Evolutionary conservation across 2,113 vertebrate genomes (phyloP).

Genomic region (Eudyptes chrysolophus): DNA sequence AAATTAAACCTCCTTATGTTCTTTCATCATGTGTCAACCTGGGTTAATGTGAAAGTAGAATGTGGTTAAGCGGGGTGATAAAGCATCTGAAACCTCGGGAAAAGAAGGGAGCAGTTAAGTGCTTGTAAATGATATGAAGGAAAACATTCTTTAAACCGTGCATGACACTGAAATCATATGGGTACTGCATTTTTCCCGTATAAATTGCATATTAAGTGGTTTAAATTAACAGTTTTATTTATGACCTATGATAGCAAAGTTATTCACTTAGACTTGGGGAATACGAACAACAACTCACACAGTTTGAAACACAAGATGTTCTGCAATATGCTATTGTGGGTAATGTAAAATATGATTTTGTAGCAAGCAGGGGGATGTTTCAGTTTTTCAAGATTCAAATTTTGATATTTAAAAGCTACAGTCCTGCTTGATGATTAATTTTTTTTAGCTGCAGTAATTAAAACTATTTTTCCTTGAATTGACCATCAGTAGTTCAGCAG

Average conservation of each 20-base stretch:
- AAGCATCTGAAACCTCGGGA: slow-evolving; percentile 51
- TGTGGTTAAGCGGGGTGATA: slow-evolving; percentile 69
- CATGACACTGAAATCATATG: background rate
- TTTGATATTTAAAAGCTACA: slow-evolving; percentile 47
- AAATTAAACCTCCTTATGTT: slow-evolving; percentile 76
- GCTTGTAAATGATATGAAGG: background rate
- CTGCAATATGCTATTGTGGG: slow-evolving; percentile 37
- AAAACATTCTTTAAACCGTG: slow-evolving; percentile 37
- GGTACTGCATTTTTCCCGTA: background rate
- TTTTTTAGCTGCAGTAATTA: slow-evolving; percentile 52
- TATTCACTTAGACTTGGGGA: slow-evolving; percentile 15
- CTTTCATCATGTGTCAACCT: slow-evolving; percentile 64
- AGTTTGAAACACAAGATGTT: slow-evolving; percentile 59
- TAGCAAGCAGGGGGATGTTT: slow-evolving; percentile 7
- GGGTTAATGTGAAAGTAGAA: slow-evolving; percentile 72
- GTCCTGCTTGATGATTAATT: slow-evolving; percentile 31
- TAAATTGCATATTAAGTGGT: background rate
- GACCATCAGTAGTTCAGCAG: slow-evolving; percentile 65
- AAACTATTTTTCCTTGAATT: slow-evolving; percentile 61
- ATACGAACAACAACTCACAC: slow-evolving; percentile 30
- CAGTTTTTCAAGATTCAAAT: slow-evolving; percentile 34
- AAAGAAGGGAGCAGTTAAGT: background rate
- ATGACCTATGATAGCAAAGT: slow-evolving; percentile 32
- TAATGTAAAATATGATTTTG: slow-evolving; percentile 49
- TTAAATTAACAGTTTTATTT: slow-evolving; percentile 59